Conservation (phyloP, 2,797 vertebrate species). For the Liasis olivaceus region DNA sequence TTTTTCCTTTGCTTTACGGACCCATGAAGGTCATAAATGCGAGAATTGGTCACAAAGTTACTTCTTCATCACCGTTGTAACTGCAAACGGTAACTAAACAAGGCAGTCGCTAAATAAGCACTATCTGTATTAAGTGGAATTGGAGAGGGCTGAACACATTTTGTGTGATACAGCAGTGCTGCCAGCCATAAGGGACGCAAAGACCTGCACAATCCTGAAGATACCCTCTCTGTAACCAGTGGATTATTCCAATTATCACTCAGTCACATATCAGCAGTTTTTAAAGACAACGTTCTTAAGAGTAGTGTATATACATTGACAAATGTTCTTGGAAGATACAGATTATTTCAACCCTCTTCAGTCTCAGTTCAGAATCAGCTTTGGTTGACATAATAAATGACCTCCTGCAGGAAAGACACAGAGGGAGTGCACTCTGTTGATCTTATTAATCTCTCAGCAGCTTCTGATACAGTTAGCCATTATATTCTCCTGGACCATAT, state of each 20-base stretch:
- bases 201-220: background rate
- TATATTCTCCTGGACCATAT: background rate
- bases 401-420: background rate
- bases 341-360: background rate
- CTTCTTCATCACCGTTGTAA: background rate
- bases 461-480: background rate
- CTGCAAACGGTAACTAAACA: background rate
- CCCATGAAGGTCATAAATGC: background rate
- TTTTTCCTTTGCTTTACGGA: background rate
- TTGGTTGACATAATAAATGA: background rate
- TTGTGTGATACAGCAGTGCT: background rate
- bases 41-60: background rate
- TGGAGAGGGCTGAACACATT: background rate
- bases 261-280: background rate
- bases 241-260: background rate
- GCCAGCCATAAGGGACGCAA: background rate
- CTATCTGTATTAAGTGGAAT: background rate
- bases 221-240: background rate
- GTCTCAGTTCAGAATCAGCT: background rate
- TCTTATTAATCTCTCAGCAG: background rate
- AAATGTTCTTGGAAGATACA: background rate
- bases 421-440: background rate
- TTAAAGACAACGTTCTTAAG: background rate
- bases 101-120: background rate
- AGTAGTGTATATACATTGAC: background rate